Evolutionary conservation across 2,113 vertebrate genomes (phyloP), one percentile per base, ranked within the genome.

Genomic region (Scomber scombrus): DNA sequence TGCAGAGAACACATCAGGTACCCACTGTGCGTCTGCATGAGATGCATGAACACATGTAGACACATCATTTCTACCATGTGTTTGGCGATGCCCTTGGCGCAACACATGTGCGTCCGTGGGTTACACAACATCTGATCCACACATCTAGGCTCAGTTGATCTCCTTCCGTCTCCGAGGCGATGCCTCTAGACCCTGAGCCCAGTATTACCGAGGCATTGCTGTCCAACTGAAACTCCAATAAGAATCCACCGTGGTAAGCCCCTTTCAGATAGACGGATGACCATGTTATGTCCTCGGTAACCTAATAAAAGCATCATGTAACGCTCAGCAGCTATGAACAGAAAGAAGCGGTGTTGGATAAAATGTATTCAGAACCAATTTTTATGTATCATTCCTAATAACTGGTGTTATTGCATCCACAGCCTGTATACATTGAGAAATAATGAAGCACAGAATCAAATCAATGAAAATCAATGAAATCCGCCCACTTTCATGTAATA

Each of bases 391-490:
- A 72, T 80, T 70, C 57, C 81, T 82, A 85, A 92, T 89, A 91
- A 78, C 75, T 76, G 72, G 64, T 71, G 75, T 88, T 90, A 90
- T 89, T 90, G 81, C 49, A 66, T 87, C 67, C 58, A 31, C 83
- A 40, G 80, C 80, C 43, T 29, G 61, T 84, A 67, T 77, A 74
- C 69, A 57, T 19, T 46, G 78, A 70, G 75, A 88, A 81, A 85
- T 80, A 91, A 90, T 84, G 72, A 87, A 90, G 68, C 29, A 2
- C 26, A 50, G 65, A 82, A 89, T 90, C 66, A 71, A 90, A 90
- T 85, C 86, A 90, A 79, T 77, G 76, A 87, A 78, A 86, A 90
- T 85, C 86, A 90, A 79, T 77, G 76, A 87, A 78, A 86, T 87
- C 64, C 78, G 26, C 71, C 79, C 85, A 87, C 85, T 87, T 74